Evolutionary conservation across 2,797 vertebrate genomes (phyloP), one percentile per base, ranked within the genome.

Genomic region (Lithobates pipiens): DNA sequence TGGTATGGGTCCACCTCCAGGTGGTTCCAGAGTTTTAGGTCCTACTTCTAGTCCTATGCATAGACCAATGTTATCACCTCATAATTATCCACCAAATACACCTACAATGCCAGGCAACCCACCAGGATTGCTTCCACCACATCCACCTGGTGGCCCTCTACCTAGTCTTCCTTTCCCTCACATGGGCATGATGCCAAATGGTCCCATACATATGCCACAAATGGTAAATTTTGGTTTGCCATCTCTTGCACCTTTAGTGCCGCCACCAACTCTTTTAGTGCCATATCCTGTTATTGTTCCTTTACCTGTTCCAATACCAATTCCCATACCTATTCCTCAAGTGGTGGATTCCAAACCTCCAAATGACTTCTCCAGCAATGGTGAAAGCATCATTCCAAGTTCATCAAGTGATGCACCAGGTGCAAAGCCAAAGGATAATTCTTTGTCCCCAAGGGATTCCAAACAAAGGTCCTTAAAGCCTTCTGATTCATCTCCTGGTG

Each of bases 261-360:
- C 98, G 86, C 98, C 98, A 34, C 97, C 98, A 0, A 99, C 97
- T 88, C 95, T 99, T 83, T 92, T 99, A 91, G 98, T 99, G 93
- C 98, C 98, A 86, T 99, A 99, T 90, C 98, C 98, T 0, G 96
- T 99, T 78, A 99, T 99, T 83, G 98, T 99, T 81, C 98, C 98
- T 50, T 94, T 99, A 86, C 98, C 98, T 0, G 97, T 99, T 76
- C 98, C 98, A 73, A 97, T 99, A 88, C 98, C 98, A 42, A 99
- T 99, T 89, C 98, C 98, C 5, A 97, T 99, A 34, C 98, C 98
- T 82, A 96, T 99, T 88, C 98, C 98, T 74, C 94, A 95, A 83
- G 89, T 93, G 68, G 94, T 95, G 0, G 96, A 95, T 92, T 96
- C 97, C 89, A 97, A 97, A 91, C 92, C 94, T 79, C 96, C 95